Percentiles rank a stretch among this genome's conserved stretches.
These are phyloP conservation scores for Carettochelys insculpta DNA, from an alignment of 2,113 vertebrate genomes.

Conservation along the genomic window DNA sequence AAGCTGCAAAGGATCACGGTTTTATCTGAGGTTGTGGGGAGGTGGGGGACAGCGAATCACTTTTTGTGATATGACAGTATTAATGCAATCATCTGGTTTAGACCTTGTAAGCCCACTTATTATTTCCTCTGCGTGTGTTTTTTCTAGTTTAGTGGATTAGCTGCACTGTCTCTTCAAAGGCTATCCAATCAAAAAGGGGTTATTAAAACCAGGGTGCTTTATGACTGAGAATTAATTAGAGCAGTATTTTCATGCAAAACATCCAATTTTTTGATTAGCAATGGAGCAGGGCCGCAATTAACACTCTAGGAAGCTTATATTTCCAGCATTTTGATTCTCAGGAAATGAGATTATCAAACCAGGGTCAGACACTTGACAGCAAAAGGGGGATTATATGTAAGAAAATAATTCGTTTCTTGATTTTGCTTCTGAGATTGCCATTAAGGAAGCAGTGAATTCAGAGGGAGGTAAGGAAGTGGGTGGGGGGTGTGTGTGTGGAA, in stretches of 20 bases:
- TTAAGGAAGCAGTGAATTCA: conserved; percentile 30
- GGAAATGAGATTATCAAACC: conserved; percentile 87
- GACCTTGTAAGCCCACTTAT: conserved; percentile 71
- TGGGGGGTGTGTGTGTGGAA: conserved; percentile 32
- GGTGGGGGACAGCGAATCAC: background rate
- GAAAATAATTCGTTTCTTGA: conserved; percentile 72
- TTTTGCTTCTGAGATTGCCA: conserved; percentile 70
- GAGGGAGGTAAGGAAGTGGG: background rate
- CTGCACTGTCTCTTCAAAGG: conserved; percentile 79
- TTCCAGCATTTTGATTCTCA: conserved; percentile 81
- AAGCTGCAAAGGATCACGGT: background rate
- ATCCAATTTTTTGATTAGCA: conserved; percentile 89
- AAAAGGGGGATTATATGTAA: conserved; percentile 66
- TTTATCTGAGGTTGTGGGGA: background rate
- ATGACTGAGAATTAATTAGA: conserved; percentile 89
- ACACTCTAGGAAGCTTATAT: conserved; percentile 83
- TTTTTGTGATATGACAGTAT: conserved; percentile 45
- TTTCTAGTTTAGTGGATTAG: conserved; percentile 74
- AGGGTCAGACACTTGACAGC: conserved; percentile 82
- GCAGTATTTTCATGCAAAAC: conserved; percentile 88
- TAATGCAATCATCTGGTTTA: conserved; percentile 57
- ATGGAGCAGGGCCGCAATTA: conserved; percentile 83
- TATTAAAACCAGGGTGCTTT: conserved; percentile 83
- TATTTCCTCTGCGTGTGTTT: conserved; percentile 75
- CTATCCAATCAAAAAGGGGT: conserved; percentile 83